A percentile compares a stretch with the other conserved stretches of the same genome.
Conservation (phyloP, 2,888 invertebrate genomes). For the Cantharis flavilabris region DNA sequence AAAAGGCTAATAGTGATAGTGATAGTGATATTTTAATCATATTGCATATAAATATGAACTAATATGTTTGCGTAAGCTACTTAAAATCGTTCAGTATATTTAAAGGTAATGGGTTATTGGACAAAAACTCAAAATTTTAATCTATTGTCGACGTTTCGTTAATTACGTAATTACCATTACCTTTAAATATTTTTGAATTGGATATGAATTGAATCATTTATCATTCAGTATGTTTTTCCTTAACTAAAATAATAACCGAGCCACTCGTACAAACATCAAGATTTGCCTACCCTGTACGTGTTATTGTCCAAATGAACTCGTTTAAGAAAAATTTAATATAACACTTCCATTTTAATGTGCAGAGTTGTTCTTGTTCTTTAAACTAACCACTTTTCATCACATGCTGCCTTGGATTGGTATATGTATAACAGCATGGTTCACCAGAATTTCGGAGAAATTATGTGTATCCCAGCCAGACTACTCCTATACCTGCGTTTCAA, state of each 20-base stretch:
- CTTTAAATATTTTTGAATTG: too few relatives aligned
- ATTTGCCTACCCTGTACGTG: not conserved
- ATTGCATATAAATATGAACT: too few relatives aligned
- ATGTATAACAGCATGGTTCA: slow-evolving; percentile 61
- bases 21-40: too few relatives aligned
- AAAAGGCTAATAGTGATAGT: too few relatives aligned
- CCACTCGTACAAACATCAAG: not conserved
- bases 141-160: too few relatives aligned
- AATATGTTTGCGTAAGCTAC: too few relatives aligned
- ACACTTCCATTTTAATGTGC: not conserved
- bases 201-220: too few relatives aligned
- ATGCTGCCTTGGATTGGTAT: slow-evolving; percentile 38
- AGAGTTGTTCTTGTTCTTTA: slow-evolving; percentile 15
- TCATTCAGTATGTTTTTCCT: too few relatives aligned
- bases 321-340: not conserved
- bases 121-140: too few relatives aligned
- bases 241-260: not conserved
- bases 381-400: slow-evolving; percentile 28
- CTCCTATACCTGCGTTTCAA: slow-evolving; percentile 69
- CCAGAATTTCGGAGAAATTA: slow-evolving; percentile 65
- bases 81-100: too few relatives aligned
- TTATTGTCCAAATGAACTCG: not conserved
- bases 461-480: slow-evolving; percentile 72
- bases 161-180: too few relatives aligned
- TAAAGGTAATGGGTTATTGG: too few relatives aligned